phyloP scores from a whole-genome alignment of 2,113 vertebrate genomes.

The Sclerurus mexicanus region DNA sequence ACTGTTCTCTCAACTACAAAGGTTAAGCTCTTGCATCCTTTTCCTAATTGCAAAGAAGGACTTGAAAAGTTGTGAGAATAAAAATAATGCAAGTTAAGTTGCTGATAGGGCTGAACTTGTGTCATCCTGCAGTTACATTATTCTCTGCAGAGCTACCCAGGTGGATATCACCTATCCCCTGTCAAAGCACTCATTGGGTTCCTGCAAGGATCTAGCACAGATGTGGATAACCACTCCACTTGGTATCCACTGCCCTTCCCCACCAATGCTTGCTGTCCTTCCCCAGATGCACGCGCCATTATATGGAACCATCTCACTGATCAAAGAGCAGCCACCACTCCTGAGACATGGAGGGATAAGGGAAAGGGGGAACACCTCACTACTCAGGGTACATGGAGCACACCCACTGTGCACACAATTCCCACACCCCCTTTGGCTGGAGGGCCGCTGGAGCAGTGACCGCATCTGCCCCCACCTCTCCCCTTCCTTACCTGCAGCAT shows the following conservation, averaged over 20 bases:
- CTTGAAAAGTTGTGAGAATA: not conserved
- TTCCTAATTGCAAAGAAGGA: not conserved
- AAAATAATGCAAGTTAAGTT: not conserved
- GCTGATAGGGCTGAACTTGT: not conserved
- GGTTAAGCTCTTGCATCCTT: not conserved
- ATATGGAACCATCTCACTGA: not conserved
- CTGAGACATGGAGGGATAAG: accelerated
- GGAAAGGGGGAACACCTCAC: not conserved
- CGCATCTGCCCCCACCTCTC: not conserved
- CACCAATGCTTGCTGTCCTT: not conserved
- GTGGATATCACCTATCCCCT: not conserved
- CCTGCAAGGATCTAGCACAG: not conserved
- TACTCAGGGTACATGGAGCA: too few species aligned
- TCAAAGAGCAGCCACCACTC: not conserved
- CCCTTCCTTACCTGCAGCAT: not conserved
- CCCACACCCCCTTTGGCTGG: not conserved
- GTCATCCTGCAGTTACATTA: not conserved
- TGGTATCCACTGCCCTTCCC: not conserved
- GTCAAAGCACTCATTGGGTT: not conserved
- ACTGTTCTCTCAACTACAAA: not conserved
- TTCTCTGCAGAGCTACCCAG: not conserved
- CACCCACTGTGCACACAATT: too few species aligned
- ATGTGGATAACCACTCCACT: not conserved
- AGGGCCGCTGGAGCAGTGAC: not conserved
- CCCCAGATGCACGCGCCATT: too few species aligned